These are phyloP conservation scores for Delphinus delphis DNA, from an alignment of 2,113 vertebrate genomes.

Conservation along the genomic window DNA sequence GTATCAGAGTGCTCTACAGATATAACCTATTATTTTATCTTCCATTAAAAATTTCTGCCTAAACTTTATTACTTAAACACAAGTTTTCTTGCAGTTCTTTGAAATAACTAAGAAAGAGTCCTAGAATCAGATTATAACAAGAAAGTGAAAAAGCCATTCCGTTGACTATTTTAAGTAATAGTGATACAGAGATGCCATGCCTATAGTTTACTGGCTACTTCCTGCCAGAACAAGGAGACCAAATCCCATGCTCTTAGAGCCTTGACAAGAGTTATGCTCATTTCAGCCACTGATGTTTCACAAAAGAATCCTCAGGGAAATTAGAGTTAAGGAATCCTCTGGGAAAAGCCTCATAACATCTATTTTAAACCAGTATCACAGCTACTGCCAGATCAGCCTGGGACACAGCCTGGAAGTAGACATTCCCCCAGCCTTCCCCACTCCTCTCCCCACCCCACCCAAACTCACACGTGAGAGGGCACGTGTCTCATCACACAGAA, in stretches of 20 bases:
- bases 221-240: background rate
- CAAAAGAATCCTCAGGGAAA: background rate
- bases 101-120: background rate
- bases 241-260: background rate
- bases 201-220: background rate
- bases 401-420: background rate
- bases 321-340: background rate
- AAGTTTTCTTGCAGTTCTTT: background rate
- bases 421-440: background rate
- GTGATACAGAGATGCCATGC: rapidly evolving
- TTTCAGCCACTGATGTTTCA: background rate
- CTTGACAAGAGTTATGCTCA: background rate
- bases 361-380: background rate
- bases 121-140: background rate
- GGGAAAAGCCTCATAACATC: background rate
- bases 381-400: background rate
- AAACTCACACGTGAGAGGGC: background rate
- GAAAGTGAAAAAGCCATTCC: background rate
- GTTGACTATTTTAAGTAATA: background rate
- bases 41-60: background rate
- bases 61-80: background rate
- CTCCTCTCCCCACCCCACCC: background rate
- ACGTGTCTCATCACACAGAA: background rate
- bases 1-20: background rate
- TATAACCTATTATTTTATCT: background rate